A percentile compares a stretch with the other conserved stretches of the same genome.
These are phyloP conservation scores for Cantharis rufa DNA, from an alignment of 2,888 invertebrate species.

Conservation along the genomic window DNA sequence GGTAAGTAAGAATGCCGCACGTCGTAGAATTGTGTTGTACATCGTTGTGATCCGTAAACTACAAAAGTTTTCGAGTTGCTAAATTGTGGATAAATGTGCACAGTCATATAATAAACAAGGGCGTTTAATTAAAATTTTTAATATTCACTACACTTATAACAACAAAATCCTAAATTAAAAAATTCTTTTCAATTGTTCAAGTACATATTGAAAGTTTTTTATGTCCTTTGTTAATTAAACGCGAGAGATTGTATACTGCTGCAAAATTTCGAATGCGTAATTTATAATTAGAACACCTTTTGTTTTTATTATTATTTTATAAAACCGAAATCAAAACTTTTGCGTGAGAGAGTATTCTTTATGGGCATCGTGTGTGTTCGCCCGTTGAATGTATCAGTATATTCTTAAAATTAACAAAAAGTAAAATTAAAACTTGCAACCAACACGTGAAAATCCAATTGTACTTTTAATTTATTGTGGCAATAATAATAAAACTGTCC, in stretches of 20 bases:
- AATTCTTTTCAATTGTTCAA: neutral
- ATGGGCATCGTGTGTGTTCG: conserved; percentile 16
- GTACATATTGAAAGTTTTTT: neutral
- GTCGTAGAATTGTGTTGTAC: neutral
- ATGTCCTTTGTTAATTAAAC: neutral
- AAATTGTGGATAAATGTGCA: neutral
- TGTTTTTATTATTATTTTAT: neutral
- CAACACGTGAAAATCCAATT: conserved; percentile 10
- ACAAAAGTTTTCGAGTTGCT: neutral
- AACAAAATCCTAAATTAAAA: neutral
- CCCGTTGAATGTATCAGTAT: neutral
- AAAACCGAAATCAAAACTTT: neutral
- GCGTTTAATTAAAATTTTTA: neutral
- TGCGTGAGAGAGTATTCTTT: neutral
- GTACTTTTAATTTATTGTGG: conserved; percentile 18
- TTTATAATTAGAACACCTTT: neutral
- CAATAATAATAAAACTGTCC: conserved; percentile 20
- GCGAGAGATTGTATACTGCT: neutral
- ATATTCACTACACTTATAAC: neutral
- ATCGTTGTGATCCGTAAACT: neutral
- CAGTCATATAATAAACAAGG: neutral
- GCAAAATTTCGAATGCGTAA: neutral
- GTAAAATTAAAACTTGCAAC: conserved; percentile 9
- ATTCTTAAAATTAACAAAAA: conserved; percentile 7
- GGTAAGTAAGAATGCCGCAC: neutral